Evolutionary conservation across 2,113 vertebrate genomes (phyloP).

Genomic region (Semnornis frantzii): DNA sequence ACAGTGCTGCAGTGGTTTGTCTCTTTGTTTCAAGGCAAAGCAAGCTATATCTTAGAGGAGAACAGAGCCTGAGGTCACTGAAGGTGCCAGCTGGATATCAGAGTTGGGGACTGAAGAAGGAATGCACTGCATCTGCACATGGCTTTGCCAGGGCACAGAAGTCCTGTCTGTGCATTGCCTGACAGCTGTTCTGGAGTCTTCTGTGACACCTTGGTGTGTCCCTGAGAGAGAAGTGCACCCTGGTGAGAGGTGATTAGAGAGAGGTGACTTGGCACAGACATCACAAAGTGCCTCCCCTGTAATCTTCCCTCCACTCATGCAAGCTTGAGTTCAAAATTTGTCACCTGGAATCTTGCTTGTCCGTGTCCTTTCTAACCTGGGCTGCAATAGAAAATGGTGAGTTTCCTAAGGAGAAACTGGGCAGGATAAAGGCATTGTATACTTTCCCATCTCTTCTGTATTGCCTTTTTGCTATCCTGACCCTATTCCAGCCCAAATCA

Average conservation of each 20-base stretch:
- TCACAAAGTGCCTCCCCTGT: background rate
- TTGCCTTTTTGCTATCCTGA: background rate
- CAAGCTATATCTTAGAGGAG: background rate
- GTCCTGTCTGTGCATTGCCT: background rate
- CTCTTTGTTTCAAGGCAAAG: background rate
- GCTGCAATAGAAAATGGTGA: background rate
- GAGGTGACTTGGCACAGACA: background rate
- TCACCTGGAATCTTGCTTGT: background rate
- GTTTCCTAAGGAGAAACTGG: background rate
- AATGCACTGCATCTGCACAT: background rate
- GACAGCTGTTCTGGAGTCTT: background rate
- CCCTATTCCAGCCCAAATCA: background rate
- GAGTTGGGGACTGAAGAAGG: background rate
- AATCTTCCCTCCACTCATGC: background rate
- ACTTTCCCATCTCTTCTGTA: background rate
- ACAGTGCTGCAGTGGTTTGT: background rate
- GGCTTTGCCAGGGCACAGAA: background rate
- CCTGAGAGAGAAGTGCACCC: background rate
- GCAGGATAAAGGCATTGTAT: background rate
- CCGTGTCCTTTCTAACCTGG: background rate
- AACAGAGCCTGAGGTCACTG: background rate
- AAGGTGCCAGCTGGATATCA: background rate
- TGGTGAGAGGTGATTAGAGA: background rate
- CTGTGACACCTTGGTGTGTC: background rate
- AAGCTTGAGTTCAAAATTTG: background rate